These are phyloP conservation scores for Chrysoperla carnea DNA, from an alignment of 1,140 invertebrate genomes.

Conservation along the genomic window DNA sequence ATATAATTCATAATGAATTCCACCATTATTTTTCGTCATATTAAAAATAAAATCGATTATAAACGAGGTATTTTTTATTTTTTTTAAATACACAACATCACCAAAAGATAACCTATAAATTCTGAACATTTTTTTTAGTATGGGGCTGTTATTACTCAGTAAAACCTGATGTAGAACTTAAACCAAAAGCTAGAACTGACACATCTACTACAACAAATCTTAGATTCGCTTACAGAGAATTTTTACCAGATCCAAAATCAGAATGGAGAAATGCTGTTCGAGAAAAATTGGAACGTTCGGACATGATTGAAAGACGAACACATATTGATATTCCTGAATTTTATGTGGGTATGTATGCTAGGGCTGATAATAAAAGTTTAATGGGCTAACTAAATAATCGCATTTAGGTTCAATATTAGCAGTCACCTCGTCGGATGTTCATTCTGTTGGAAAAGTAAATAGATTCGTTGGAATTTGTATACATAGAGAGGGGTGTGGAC, in stretches of 20 bases:
- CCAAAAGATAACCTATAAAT: too few species aligned
- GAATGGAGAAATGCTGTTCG: constrained; percentile 58
- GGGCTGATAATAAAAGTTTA: constrained; percentile 1
- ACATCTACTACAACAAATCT: not conserved
- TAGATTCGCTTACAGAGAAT: constrained; percentile 68
- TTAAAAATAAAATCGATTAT: too few species aligned
- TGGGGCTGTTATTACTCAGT: too few species aligned
- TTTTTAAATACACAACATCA: too few species aligned
- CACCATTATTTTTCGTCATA: too few species aligned
- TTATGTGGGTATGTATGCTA: constrained; percentile 66
- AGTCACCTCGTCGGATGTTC: constrained; percentile 76
- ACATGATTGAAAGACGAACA: constrained; percentile 77
- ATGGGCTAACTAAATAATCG: constrained; percentile 3
- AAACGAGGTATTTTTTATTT: too few species aligned
- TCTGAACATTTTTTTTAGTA: too few species aligned
- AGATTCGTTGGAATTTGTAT: constrained; percentile 97
- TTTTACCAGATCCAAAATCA: constrained; percentile 73
- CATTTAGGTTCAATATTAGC: constrained; percentile 71
- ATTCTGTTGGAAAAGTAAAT: constrained; percentile 69
- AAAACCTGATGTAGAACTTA: too few species aligned
- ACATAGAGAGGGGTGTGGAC: constrained; percentile 55
- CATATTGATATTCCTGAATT: constrained; percentile 89
- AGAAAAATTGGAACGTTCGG: constrained; percentile 79
- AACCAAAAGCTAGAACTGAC: too few species aligned
- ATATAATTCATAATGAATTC: too few species aligned